Evolutionary conservation across 2,888 invertebrate species (phyloP).

Genomic region (Pasiphila rectangulata): DNA sequence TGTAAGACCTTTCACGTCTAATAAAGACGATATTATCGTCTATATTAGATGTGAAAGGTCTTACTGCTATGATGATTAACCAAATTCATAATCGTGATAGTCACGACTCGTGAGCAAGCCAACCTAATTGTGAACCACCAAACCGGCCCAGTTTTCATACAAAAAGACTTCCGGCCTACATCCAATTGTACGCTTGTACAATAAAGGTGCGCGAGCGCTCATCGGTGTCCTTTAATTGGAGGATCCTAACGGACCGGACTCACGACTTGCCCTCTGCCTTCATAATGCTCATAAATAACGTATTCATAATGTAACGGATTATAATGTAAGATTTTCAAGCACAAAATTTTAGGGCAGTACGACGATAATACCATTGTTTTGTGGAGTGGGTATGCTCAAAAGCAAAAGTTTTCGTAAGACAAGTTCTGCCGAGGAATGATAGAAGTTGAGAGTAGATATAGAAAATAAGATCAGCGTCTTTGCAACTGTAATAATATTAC

Average conservation of each 20-base stretch:
- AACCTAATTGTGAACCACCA: constrained; percentile 11
- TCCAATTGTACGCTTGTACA: not conserved
- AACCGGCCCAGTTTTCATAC: constrained; percentile 18
- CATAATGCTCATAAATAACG: constrained; percentile 6
- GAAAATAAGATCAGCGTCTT: too few species aligned
- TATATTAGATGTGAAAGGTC: not conserved
- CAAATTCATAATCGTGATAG: constrained; percentile 6
- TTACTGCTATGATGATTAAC: not conserved
- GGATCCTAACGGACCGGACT: constrained; percentile 32
- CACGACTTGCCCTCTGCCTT: constrained; percentile 31
- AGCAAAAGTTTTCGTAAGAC: too few species aligned
- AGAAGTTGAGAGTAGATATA: too few species aligned
- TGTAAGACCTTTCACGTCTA: too few species aligned
- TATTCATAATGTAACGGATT: not conserved
- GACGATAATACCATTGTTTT: too few species aligned
- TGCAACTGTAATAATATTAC: too few species aligned
- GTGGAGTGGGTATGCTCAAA: too few species aligned
- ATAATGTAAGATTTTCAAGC: not conserved
- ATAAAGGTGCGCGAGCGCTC: constrained; percentile 6
- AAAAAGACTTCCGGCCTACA: constrained; percentile 23
- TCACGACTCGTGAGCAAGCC: constrained; percentile 2
- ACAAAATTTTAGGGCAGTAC: too few species aligned
- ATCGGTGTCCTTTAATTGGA: constrained; percentile 35
- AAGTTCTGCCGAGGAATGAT: too few species aligned
- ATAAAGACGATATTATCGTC: too few species aligned